Evolutionary conservation across 2,797 vertebrate species (phyloP).

Genomic region (Hoplostethus mediterraneus): DNA sequence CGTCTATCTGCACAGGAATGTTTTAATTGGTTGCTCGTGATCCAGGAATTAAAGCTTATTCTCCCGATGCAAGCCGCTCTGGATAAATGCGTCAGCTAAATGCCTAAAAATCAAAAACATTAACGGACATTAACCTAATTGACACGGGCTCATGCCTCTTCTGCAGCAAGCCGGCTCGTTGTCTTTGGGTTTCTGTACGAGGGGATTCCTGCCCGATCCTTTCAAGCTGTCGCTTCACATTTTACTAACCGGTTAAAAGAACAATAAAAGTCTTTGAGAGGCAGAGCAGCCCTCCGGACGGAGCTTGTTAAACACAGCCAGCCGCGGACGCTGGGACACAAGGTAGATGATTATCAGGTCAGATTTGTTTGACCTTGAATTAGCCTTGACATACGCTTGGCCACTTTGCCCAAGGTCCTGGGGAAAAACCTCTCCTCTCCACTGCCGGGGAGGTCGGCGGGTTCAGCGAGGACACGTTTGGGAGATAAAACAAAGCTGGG

Average conservation of each 20-base stretch:
- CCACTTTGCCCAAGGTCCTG: slow-evolving; percentile 26
- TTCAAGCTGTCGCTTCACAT: background rate
- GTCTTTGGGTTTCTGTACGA: too few species aligned
- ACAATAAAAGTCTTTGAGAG: slow-evolving; percentile 16
- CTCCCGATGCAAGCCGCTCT: too few species aligned
- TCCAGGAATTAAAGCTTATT: too few species aligned
- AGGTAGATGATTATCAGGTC: slow-evolving; percentile 73
- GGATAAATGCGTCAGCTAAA: too few species aligned
- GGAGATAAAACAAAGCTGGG: background rate
- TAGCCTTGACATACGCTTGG: slow-evolving; percentile 72
- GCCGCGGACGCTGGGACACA: slow-evolving; percentile 35
- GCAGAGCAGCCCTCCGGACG: background rate
- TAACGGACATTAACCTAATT: too few species aligned
- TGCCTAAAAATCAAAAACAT: too few species aligned
- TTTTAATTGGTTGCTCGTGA: too few species aligned
- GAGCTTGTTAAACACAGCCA: slow-evolving; percentile 54
- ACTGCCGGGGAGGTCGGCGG: slow-evolving; percentile 37
- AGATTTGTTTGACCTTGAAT: slow-evolving; percentile 75
- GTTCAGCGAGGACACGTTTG: slow-evolving; percentile 33
- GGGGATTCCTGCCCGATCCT: too few species aligned
- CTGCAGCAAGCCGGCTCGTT: too few species aligned
- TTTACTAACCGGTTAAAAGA: slow-evolving; percentile 11
- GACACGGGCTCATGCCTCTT: too few species aligned
- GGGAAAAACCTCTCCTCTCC: slow-evolving; percentile 14
- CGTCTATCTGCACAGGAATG: too few species aligned